Percentiles rank a stretch among this genome's conserved stretches.
Evolutionary conservation across 92 coral and sea anemone genomes (phyloP).

Genomic region (Anthopleura xanthogrammica): DNA sequence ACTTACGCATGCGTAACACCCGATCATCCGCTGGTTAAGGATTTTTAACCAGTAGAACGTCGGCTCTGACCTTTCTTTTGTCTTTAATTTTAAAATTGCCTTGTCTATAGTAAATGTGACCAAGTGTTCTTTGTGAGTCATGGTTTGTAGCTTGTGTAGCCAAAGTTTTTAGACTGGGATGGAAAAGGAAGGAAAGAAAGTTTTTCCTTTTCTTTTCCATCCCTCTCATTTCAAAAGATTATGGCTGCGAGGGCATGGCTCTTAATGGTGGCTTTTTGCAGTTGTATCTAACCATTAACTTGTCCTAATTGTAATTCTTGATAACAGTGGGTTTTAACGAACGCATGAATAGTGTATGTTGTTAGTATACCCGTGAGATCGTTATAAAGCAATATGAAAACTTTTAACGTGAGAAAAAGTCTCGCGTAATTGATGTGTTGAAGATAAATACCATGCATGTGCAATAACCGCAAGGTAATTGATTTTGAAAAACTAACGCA

Average conservation of each 20-base stretch:
- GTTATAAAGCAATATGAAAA: not conserved
- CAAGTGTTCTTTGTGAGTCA: not conserved
- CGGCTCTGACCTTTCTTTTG: not conserved
- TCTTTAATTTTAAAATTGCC: not conserved
- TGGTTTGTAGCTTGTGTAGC: not conserved
- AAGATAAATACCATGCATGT: not conserved
- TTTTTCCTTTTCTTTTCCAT: not conserved
- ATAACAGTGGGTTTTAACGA: not conserved
- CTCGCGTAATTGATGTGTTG: not conserved
- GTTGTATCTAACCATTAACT: not conserved
- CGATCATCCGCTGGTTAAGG: not conserved
- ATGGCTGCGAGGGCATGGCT: too few species aligned
- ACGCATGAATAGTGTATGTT: not conserved
- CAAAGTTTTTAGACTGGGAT: not conserved
- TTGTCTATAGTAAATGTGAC: not conserved
- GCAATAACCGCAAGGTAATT: not conserved
- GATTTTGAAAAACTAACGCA: not conserved
- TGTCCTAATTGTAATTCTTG: not conserved
- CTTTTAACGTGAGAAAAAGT: not conserved
- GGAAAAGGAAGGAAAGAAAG: not conserved
- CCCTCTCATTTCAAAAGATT: not conserved
- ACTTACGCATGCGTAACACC: constrained; percentile 3
- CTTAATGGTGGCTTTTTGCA: not conserved
- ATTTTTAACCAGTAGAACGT: not conserved
- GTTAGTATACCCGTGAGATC: not conserved